phyloP scores from a whole-genome alignment of 2,888 invertebrate genomes.

The Machimus rusticus region DNA sequence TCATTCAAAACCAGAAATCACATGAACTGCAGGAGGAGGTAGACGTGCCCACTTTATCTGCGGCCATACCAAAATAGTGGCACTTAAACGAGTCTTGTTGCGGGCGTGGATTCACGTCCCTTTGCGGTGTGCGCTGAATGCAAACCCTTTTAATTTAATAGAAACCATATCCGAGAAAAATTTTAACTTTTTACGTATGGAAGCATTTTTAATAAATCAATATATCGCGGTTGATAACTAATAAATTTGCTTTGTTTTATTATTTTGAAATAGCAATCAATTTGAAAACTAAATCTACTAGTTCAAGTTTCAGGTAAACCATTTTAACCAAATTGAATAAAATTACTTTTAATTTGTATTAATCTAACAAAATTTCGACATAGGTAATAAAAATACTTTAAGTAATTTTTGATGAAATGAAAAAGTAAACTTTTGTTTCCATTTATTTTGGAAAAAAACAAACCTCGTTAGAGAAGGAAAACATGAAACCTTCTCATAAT shows the following conservation, averaged over 20 bases:
- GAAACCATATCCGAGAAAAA: background rate
- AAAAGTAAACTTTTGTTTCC: too few species aligned
- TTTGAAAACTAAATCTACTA: too few species aligned
- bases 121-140: background rate
- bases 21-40: background rate
- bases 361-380: too few species aligned
- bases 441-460: background rate
- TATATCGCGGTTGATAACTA: too few species aligned
- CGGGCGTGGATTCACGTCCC: background rate
- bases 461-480: background rate
- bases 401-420: too few species aligned
- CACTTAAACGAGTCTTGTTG: background rate
- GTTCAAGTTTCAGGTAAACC: too few species aligned
- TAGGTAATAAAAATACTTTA: too few species aligned
- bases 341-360: background rate
- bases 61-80: background rate
- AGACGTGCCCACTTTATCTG: background rate
- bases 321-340: background rate
- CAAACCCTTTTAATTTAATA: background rate
- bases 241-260: background rate
- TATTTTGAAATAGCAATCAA: too few species aligned
- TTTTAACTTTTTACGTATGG: background rate
- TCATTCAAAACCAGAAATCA: conserved; percentile 25
- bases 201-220: background rate
- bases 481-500: background rate